Conservation (phyloP, 2,888 invertebrate genomes). For the Lucinisca nassula region DNA sequence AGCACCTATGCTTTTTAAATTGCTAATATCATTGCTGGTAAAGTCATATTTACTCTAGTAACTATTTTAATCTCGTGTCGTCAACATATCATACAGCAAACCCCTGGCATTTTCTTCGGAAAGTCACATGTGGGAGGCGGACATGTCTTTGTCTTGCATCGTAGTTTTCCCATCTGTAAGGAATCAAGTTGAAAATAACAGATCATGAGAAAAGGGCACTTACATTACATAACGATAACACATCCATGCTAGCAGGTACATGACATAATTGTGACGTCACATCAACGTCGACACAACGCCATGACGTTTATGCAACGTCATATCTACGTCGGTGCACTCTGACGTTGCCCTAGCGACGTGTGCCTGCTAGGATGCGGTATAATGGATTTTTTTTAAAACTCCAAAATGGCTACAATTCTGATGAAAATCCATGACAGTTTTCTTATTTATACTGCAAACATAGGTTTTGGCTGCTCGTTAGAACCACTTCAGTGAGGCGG, state of each 20-base stretch:
- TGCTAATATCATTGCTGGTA: not conserved
- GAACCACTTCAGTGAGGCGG: too few relatives aligned
- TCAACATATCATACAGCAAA: conserved; percentile 79
- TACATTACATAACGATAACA: too few relatives aligned
- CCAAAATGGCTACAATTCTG: too few relatives aligned
- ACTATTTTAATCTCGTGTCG: not conserved
- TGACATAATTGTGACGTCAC: not conserved
- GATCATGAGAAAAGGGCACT: not conserved
- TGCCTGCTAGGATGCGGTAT: too few relatives aligned
- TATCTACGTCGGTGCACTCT: too few relatives aligned
- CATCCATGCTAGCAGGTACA: too few relatives aligned
- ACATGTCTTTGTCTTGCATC: conserved; percentile 75
- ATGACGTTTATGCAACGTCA: too few relatives aligned
- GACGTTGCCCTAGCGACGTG: too few relatives aligned
- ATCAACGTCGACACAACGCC: not conserved
- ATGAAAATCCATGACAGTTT: too few relatives aligned
- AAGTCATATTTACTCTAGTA: not conserved
- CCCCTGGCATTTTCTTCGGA: conserved; percentile 74
- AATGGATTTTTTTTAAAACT: too few relatives aligned
- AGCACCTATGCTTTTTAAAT: not conserved
- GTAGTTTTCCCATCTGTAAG: conserved; percentile 79
- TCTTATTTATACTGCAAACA: too few relatives aligned
- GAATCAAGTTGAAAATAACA: conserved; percentile 2
- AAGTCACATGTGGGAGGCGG: conserved; percentile 66
- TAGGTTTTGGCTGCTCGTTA: too few relatives aligned